Percentiles rank a stretch among this genome's conserved stretches.
These are phyloP conservation scores for Drosophila putrida DNA, from an alignment of 2,888 invertebrate genomes.

Conservation along the genomic window DNA sequence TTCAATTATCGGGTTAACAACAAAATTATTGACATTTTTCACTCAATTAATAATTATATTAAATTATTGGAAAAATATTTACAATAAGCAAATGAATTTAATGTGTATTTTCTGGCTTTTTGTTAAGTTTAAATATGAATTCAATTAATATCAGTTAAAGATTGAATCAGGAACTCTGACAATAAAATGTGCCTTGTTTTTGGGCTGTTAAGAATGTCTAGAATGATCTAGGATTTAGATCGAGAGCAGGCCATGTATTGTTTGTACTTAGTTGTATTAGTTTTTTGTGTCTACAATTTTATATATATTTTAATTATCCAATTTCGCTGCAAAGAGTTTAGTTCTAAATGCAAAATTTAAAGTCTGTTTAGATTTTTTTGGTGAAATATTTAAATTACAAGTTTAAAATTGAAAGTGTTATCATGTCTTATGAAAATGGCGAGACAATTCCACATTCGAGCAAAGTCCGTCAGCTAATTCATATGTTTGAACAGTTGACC, in stretches of 20 bases:
- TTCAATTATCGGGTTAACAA: too few relatives aligned
- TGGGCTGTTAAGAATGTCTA: too few relatives aligned
- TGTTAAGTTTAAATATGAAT: too few relatives aligned
- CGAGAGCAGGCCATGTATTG: not conserved
- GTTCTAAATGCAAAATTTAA: not conserved
- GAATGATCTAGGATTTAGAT: too few relatives aligned
- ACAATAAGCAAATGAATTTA: too few relatives aligned
- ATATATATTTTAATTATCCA: not conserved
- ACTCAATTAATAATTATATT: too few relatives aligned
- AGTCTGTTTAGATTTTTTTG: not conserved
- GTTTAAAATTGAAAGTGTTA: not conserved
- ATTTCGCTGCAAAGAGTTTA: not conserved
- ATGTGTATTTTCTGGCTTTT: too few relatives aligned
- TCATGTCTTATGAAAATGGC: slow-evolving; percentile 13
- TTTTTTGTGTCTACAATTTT: not conserved
- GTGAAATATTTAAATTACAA: not conserved
- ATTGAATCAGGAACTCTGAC: too few relatives aligned
- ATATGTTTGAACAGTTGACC: slow-evolving; percentile 33
- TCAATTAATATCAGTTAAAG: too few relatives aligned
- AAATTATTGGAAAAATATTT: too few relatives aligned
- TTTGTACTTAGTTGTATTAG: not conserved
- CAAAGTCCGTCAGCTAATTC: slow-evolving; percentile 31
- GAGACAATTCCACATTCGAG: not conserved
- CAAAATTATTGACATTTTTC: too few relatives aligned
- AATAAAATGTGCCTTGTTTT: too few relatives aligned